phyloP scores from a whole-genome alignment of 2,888 invertebrate species.

The Aporophyla nigra region DNA sequence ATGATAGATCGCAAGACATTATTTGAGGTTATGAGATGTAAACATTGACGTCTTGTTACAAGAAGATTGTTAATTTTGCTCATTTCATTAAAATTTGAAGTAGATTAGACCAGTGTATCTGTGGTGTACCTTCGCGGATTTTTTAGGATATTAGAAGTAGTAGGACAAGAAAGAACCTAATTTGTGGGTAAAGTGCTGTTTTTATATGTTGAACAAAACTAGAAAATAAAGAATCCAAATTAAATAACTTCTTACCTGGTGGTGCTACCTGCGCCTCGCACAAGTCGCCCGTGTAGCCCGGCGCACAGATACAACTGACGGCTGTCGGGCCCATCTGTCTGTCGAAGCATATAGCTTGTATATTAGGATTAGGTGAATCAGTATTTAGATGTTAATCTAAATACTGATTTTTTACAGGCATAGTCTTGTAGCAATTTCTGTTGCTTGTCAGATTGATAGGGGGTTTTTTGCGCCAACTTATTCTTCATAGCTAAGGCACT shows the following conservation, averaged over 20 bases:
- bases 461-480: no score
- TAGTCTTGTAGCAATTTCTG: no score
- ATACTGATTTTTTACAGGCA: neutral
- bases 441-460: no score
- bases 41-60: slow-evolving; percentile 1
- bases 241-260: slow-evolving; percentile 78
- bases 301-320: slow-evolving; percentile 93
- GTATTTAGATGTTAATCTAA: no score
- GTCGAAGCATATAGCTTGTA: slow-evolving; percentile 63
- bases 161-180: neutral
- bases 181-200: neutral
- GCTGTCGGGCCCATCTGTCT: slow-evolving; percentile 95
- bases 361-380: neutral
- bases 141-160: neutral
- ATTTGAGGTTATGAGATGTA: slow-evolving; percentile 4
- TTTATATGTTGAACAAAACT: neutral
- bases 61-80: neutral
- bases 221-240: neutral
- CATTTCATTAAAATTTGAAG: neutral
- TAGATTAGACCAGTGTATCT: neutral
- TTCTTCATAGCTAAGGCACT: no score
- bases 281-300: slow-evolving; percentile 93
- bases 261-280: slow-evolving; percentile 92
- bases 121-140: neutral
- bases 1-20: slow-evolving; percentile 59